Conservation (phyloP, 2,113 vertebrate genomes). For the Cavia porcellus region DNA sequence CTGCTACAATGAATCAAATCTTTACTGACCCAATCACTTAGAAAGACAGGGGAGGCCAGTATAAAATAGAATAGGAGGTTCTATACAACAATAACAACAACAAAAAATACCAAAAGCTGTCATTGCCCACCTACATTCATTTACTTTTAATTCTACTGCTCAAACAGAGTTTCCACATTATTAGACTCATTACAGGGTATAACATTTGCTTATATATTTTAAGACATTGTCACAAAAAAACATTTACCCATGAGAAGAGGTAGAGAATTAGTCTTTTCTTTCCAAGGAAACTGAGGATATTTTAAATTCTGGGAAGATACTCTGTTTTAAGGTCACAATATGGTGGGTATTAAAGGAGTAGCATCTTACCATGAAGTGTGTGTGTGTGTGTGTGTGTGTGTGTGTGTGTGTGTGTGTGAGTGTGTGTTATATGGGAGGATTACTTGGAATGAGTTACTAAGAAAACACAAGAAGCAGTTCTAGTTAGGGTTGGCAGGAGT, state of each 20-base stretch:
- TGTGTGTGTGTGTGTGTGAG: no score
- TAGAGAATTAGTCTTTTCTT: background rate
- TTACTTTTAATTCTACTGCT: background rate
- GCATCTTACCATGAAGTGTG: background rate
- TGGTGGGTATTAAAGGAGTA: background rate
- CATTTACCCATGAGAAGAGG: background rate
- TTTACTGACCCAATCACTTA: fast-evolving
- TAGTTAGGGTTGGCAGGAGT: background rate
- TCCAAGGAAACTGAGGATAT: background rate
- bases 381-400: no score
- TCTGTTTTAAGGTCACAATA: background rate
- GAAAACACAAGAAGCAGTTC: background rate
- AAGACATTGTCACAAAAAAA: background rate
- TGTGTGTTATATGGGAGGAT: background rate
- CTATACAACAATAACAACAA: fast-evolving
- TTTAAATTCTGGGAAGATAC: background rate
- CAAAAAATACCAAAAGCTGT: background rate
- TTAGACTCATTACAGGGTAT: background rate
- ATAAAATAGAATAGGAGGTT: background rate
- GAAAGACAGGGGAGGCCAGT: background rate
- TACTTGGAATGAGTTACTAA: background rate
- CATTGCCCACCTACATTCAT: fast-evolving
- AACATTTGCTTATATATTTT: background rate
- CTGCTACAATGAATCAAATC: background rate
- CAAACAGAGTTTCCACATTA: background rate